These are phyloP conservation scores for Microplitis mediator DNA, from an alignment of 1,140 invertebrate species.

Conservation along the genomic window DNA sequence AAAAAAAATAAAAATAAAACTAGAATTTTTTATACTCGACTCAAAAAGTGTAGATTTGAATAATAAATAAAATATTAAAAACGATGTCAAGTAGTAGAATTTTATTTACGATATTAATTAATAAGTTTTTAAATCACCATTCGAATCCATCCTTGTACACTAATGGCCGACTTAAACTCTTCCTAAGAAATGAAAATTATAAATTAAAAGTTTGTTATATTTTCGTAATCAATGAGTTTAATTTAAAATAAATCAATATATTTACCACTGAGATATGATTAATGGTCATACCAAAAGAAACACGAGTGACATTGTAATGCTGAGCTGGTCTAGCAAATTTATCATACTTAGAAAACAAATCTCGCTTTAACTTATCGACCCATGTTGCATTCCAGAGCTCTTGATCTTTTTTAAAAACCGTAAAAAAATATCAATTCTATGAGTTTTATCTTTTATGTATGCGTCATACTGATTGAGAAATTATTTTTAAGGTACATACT, in stretches of 20 bases:
- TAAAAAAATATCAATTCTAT: not conserved
- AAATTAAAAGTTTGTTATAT: not conserved
- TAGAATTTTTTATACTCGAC: no score
- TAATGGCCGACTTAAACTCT: conserved; percentile 65
- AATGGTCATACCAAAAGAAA: conserved; percentile 63
- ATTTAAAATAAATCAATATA: conserved; percentile 28
- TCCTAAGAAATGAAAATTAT: conserved; percentile 52
- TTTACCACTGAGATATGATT: conserved; percentile 64
- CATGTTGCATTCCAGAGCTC: conserved; percentile 66
- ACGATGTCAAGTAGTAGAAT: no score
- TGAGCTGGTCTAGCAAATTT: conserved; percentile 67
- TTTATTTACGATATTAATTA: no score
- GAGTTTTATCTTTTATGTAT: not conserved
- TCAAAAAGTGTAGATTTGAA: no score
- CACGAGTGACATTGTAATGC: conserved; percentile 62
- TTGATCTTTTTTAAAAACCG: conserved; percentile 12
- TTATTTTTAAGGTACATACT: no score
- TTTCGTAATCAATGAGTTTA: conserved; percentile 59
- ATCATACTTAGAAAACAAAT: conserved; percentile 69
- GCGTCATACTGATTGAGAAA: no score
- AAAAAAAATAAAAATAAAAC: no score
- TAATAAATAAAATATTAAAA: no score
- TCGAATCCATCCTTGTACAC: conserved; percentile 65
- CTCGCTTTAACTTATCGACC: conserved; percentile 66
- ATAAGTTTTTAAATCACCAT: conserved; percentile 56